Evolutionary conservation across 2,113 vertebrate genomes (phyloP).

Genomic region (Pyxicephalus adspersus): DNA sequence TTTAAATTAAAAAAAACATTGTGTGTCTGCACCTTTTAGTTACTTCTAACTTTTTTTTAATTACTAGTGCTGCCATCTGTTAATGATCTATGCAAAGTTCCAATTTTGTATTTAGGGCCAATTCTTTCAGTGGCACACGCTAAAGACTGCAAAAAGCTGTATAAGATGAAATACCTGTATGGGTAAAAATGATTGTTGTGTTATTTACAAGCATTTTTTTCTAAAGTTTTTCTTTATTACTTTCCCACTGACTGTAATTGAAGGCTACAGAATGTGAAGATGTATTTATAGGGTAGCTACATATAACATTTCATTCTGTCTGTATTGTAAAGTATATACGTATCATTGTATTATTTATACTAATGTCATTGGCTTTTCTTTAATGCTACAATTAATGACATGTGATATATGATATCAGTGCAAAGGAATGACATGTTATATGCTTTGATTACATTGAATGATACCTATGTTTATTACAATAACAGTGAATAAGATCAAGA

Average conservation of each 20-base stretch:
- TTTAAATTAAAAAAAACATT: no score
- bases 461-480: conserved; percentile 11
- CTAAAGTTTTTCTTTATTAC: background rate
- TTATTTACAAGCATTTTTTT: conserved; percentile 12
- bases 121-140: no score
- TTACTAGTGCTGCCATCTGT: no score
- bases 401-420: background rate
- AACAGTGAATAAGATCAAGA: conserved; percentile 18
- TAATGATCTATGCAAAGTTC: no score
- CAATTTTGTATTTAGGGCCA: no score
- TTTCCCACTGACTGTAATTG: conserved; percentile 26
- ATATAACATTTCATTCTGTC: conserved; percentile 15
- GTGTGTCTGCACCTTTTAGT: no score
- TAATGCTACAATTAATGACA: conserved; percentile 24
- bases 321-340: conserved; percentile 7
- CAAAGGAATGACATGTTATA: background rate
- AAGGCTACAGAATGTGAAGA: conserved; percentile 28
- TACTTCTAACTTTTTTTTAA: no score
- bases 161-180: background rate
- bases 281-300: conserved; percentile 16
- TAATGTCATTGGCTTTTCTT: conserved; percentile 9
- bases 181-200: background rate
- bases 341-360: conserved; percentile 22
- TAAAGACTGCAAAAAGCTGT: background rate
- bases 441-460: background rate